Evolutionary conservation across 2,888 invertebrate genomes (phyloP), one percentile per base, ranked within the genome.

Genomic region (Meliscaeva auricollis): DNA sequence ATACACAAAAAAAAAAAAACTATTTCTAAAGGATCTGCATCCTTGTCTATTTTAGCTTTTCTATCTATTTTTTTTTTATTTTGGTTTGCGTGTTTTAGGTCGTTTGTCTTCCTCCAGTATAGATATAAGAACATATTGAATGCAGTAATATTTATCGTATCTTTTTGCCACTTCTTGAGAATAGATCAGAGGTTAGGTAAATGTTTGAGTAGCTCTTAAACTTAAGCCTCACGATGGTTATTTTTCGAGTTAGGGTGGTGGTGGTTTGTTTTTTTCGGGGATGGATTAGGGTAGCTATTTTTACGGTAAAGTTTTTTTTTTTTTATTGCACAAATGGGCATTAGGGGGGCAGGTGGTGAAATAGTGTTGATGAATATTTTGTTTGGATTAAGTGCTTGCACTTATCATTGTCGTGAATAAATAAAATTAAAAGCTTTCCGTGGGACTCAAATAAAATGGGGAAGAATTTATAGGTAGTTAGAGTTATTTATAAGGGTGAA

Each of bases 181-280:
- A 64, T 41, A 44, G 82, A 82, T 82, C 77, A 72, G 64, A 62
- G 79, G 79, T 80, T 80, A 80, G 58, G 70, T 64, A 83, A 83
- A 83, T 83, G 64, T 83, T 83, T 83, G 56, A 78, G 44, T 52
- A 70, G 70, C 70, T 50, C 66, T 72, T 66, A 66, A 35, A 46
- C 15, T 44, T 60, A 75, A 52, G 48, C 22, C 68, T 35, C 50
- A 30, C n/a, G 60, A 69, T 64, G 64, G 26, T 66, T 66, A 20
- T 66, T 54, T 64, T 46, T 30, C 15, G 62, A 26, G 44, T 41
- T 44, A 35, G 44, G 58, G 20, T 64, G 30, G 17, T 32, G n/a
- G 26, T 3, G 26, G n/a, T n/a, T n/a, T 26, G 26, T 26, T 26
- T 38, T 64, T 20, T 32, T 46, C 35, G 35, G 46, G 70, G 22